These are phyloP conservation scores for Melolontha melolontha DNA, from an alignment of 2,888 invertebrate genomes.

Conservation along the genomic window DNA sequence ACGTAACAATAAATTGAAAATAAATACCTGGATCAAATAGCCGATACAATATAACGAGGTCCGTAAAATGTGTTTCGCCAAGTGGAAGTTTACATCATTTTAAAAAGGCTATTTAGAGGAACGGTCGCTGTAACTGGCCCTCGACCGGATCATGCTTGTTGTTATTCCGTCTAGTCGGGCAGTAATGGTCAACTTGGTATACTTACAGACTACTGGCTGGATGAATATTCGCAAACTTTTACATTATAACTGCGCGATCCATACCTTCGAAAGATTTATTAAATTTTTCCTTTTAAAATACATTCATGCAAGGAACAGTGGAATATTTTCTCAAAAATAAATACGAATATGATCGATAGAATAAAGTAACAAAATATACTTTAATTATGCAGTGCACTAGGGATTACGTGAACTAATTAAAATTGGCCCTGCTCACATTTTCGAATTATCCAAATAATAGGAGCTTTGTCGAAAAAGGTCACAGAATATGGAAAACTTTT, in stretches of 20 bases:
- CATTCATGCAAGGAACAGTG: no score
- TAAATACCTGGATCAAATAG: slow-evolving; percentile 59
- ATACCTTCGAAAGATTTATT: slow-evolving; percentile 1
- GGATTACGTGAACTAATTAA: no score
- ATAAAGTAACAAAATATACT: no score
- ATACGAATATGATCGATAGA: no score
- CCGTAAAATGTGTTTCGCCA: slow-evolving; percentile 60
- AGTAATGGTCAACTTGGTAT: slow-evolving; percentile 57
- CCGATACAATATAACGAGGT: slow-evolving; percentile 64
- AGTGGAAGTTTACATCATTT: slow-evolving; percentile 64
- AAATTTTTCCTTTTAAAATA: slow-evolving; percentile 4
- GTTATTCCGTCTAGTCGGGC: slow-evolving; percentile 61
- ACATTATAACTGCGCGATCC: background rate
- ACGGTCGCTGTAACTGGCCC: slow-evolving; percentile 54
- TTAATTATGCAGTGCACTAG: no score
- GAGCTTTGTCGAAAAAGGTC: no score
- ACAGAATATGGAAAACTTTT: no score
- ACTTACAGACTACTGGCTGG: slow-evolving; percentile 47
- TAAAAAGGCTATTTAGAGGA: slow-evolving; percentile 62
- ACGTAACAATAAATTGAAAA: slow-evolving; percentile 56
- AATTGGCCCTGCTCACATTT: no score
- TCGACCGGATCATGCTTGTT: slow-evolving; percentile 57
- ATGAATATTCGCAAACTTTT: slow-evolving; percentile 53
- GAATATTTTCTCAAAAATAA: no score
- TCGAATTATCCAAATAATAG: no score